phyloP scores from a whole-genome alignment of 2,113 vertebrate species.

The Bubalus kerabau region DNA sequence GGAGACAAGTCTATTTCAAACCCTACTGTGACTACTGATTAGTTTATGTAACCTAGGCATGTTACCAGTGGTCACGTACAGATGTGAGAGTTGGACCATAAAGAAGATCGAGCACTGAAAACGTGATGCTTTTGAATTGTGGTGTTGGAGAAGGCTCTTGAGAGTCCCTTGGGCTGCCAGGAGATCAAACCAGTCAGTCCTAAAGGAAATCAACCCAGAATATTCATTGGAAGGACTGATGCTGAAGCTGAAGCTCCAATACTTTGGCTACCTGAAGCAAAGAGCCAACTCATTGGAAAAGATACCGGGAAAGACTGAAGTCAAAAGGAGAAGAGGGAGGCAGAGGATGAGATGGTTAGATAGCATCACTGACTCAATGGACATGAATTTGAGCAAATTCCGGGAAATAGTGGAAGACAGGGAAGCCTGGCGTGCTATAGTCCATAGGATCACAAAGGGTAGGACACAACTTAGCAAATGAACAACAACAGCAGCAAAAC shows the following conservation, averaged over 20 bases:
- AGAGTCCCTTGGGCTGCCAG: not conserved
- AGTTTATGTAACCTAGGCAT: not conserved
- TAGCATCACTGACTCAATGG: not conserved
- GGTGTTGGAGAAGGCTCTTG: not conserved
- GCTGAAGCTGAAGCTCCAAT: not conserved
- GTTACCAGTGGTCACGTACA: not conserved
- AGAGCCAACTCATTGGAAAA: not conserved
- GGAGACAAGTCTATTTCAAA: not conserved
- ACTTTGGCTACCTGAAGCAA: not conserved
- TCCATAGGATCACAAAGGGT: not conserved
- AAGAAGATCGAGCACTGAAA: not conserved
- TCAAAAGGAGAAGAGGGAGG: not conserved
- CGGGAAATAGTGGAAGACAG: not conserved
- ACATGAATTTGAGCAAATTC: not conserved
- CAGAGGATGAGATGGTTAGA: not conserved
- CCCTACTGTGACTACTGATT: not conserved
- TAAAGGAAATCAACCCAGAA: not conserved
- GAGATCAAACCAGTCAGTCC: not conserved
- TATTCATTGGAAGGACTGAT: not conserved
- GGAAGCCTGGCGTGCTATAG: not conserved
- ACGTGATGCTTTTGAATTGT: not conserved
- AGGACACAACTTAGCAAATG: not conserved
- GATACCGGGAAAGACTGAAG: not conserved
- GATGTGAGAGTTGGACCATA: not conserved
- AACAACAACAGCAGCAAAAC: not conserved